These are phyloP conservation scores for Corythucha ciliata DNA, from an alignment of 2,888 invertebrate genomes.

Conservation along the genomic window DNA sequence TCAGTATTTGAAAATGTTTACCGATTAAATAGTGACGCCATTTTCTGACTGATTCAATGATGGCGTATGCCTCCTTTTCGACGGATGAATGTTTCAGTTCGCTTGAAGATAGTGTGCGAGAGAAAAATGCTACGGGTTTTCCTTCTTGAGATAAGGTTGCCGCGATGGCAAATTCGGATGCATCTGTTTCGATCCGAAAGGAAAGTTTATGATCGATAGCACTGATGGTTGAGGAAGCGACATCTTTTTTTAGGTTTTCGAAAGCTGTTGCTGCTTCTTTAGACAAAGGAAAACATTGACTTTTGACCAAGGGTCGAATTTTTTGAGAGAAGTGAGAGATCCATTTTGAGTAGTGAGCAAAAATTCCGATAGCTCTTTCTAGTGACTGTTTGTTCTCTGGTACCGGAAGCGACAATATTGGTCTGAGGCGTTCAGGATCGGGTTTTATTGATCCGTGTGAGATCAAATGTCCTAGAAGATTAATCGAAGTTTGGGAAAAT, in stretches of 20 bases:
- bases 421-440: slow-evolving; percentile 4
- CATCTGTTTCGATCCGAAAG: slow-evolving; percentile 28
- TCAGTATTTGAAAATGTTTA: slow-evolving; percentile 24
- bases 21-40: slow-evolving; percentile 29
- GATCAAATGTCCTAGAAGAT: slow-evolving; percentile 5
- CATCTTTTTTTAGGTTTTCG: not conserved
- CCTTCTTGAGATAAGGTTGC: slow-evolving; percentile 25
- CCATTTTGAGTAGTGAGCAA: slow-evolving; percentile 11
- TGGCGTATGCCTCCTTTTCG: too few relatives aligned
- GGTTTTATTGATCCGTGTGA: slow-evolving; percentile 3
- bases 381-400: not conserved
- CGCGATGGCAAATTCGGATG: slow-evolving; percentile 26
- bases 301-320: not conserved
- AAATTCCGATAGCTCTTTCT: slow-evolving; percentile 1
- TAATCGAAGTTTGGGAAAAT: slow-evolving; percentile 1
- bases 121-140: slow-evolving; percentile 24
- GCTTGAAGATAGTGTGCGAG: slow-evolving; percentile 20
- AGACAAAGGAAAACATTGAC: not conserved
- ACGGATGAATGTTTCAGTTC: slow-evolving; percentile 29
- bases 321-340: slow-evolving; percentile 8
- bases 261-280: not conserved
- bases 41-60: slow-evolving; percentile 29
- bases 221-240: not conserved
- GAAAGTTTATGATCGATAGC: not conserved
- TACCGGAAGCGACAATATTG: not conserved